Evolutionary conservation across 2,797 vertebrate genomes (phyloP).

Genomic region (Loriculus beryllinus): DNA sequence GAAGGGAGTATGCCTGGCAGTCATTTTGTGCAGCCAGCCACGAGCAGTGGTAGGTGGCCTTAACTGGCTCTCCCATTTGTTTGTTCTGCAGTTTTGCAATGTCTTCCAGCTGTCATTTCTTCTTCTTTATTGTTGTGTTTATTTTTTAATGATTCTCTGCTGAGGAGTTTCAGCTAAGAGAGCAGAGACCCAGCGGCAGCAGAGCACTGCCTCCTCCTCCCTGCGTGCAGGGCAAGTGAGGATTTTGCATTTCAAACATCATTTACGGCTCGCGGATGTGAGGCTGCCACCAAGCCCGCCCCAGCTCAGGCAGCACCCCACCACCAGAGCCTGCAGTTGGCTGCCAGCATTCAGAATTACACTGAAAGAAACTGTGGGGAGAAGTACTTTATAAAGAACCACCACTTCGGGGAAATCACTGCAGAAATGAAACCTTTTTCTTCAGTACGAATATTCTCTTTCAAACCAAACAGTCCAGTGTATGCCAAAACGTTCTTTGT

Average conservation of each 20-base stretch:
- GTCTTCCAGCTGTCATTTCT: conserved; percentile 47
- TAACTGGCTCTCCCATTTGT: background rate
- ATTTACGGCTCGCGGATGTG: conserved; percentile 33
- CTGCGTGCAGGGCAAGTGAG: background rate
- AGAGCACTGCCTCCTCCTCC: background rate
- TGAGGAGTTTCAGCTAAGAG: conserved; percentile 56
- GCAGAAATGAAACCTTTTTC: background rate
- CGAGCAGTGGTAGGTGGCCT: background rate
- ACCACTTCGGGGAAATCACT: background rate
- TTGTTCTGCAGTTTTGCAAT: conserved; percentile 48
- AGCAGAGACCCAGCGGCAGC: background rate
- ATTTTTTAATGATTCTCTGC: conserved; percentile 48
- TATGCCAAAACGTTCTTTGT: background rate
- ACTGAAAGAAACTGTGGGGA: background rate
- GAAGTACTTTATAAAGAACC: background rate
- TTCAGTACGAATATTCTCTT: background rate
- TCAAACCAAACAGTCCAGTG: background rate
- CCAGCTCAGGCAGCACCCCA: background rate
- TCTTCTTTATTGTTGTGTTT: conserved; percentile 17
- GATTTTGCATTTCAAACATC: conserved; percentile 53
- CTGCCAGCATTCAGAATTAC: background rate
- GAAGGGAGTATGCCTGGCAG: background rate
- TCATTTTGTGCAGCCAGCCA: background rate
- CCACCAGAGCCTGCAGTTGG: background rate
- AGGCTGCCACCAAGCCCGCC: background rate